Percentiles rank a stretch among this genome's conserved stretches.
These are phyloP conservation scores for Limenitis camilla DNA, from an alignment of 2,888 invertebrate genomes.

Conservation along the genomic window DNA sequence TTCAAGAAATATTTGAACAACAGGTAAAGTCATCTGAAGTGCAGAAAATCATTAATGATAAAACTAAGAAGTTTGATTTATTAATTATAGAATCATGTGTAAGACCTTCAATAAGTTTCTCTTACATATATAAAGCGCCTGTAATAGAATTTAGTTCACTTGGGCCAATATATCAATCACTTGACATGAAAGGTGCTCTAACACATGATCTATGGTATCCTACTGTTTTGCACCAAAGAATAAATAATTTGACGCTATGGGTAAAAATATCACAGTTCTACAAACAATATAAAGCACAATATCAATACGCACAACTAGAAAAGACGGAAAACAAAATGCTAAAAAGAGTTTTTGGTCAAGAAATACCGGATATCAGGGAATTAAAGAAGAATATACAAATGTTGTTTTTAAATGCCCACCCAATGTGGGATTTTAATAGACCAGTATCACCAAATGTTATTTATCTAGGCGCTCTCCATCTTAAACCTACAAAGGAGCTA, in stretches of 20 bases:
- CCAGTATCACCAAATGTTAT: conserved; percentile 41
- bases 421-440: conserved; percentile 42
- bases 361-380: conserved; percentile 29
- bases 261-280: conserved; percentile 31
- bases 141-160: conserved; percentile 37
- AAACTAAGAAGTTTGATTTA: conserved; percentile 36
- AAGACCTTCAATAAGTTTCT: conserved; percentile 29
- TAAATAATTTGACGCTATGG: conserved; percentile 29
- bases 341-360: conserved; percentile 30
- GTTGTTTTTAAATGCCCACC: conserved; percentile 54
- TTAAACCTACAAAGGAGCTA: conserved; percentile 29
- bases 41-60: conserved; percentile 20
- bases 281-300: conserved; percentile 2
- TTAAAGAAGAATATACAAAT: conserved; percentile 38
- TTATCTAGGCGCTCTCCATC: conserved; percentile 40
- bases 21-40: conserved; percentile 24
- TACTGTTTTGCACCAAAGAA: conserved; percentile 19
- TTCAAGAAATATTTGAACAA: conserved; percentile 3
- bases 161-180: conserved; percentile 19
- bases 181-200: conserved; percentile 21
- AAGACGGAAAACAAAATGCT: conserved; percentile 25
- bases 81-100: conserved; percentile 36
- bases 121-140: conserved; percentile 40
- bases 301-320: background rate
- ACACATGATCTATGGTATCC: background rate